phyloP scores from a whole-genome alignment of 2,797 vertebrate species.

The Tokudaia muenninki region DNA sequence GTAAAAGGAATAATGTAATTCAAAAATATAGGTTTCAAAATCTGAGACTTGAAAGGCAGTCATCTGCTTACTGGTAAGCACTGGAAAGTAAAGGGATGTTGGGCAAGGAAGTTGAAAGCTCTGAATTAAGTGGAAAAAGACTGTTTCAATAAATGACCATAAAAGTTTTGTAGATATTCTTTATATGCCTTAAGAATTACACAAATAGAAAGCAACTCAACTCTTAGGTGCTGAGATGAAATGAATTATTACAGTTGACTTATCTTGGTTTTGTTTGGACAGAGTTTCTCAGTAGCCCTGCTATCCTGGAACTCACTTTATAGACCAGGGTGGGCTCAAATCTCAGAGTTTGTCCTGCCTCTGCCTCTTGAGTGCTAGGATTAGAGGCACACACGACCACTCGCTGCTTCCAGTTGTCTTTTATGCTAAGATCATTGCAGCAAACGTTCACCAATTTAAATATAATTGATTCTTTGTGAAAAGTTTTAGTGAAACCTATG shows the following conservation, averaged over 20 bases:
- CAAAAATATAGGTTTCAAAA: not conserved
- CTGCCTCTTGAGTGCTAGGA: no score
- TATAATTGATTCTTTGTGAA: conserved; percentile 39
- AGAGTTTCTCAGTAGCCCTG: not conserved
- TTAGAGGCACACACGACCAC: no score
- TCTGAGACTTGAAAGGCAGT: conserved; percentile 11
- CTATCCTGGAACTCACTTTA: not conserved
- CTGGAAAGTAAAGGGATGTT: not conserved
- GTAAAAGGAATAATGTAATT: not conserved
- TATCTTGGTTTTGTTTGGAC: not conserved
- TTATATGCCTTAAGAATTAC: conserved; percentile 4
- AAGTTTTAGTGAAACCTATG: not conserved
- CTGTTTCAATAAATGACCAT: not conserved
- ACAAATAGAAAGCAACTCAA: conserved; percentile 33
- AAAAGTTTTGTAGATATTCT: not conserved
- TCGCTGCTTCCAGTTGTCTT: conserved; percentile 2
- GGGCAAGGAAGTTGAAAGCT: conserved; percentile 30
- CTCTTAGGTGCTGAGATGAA: not conserved
- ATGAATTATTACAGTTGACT: not conserved
- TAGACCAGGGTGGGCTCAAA: not conserved
- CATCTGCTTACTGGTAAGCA: not conserved
- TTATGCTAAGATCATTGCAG: conserved; percentile 55
- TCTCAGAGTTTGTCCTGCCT: not conserved
- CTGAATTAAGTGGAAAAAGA: not conserved
- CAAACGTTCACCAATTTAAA: conserved; percentile 45